Base-by-base conservation (phyloP, 2,888 invertebrate genomes). In the Apoderus coryli region DNA sequence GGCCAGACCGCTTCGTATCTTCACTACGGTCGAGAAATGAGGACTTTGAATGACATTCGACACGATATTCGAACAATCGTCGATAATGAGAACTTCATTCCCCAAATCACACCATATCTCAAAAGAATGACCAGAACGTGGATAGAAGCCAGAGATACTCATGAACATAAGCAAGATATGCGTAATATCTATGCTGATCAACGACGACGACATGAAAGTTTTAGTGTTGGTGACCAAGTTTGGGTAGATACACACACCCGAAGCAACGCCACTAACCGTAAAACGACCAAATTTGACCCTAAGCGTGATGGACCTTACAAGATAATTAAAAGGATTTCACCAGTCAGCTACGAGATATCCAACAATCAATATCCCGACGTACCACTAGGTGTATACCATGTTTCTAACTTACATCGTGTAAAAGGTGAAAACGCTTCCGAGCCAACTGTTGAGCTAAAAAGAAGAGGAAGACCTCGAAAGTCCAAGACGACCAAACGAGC, bases 11-110 rank as follows among this genome's bases (percentile, higher is more conserved):
- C 56, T 4, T 53, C 57, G 0, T 54, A 44, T 14, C 25, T 55
- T 2, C 55, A 48, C 5, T 46, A 45, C 11, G 56, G 47, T 0
- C 32, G 54, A 28, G 52, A 57, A 34, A 25, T 56, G 1, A 35
- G 56, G n/a, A 48, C 49, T 1, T 28, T 44, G 1, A 44, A 47
- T 31, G 53, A 55, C 16, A 44, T 46, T 10, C 10, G 29, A 25
- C 9, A 33, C 16, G 5, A 19, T 10, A 10, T 49, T 47, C 19
- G 22, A n/a, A n/a, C n/a, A n/a, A n/a, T n/a, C n/a, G n/a, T n/a
- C n/a, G n/a, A n/a, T n/a, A n/a, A n/a, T n/a, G n/a, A n/a, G n/a
- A n/a, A n/a, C n/a, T n/a, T n/a, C n/a, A n/a, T 29, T 4, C 24
- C 31, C 12, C 44, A 48, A 25, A 41, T 48, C 4, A 47, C 48